Evolutionary conservation across 2,113 vertebrate species (phyloP), one percentile per base, ranked within the genome.

Genomic region (Sinosuthora webbiana): DNA sequence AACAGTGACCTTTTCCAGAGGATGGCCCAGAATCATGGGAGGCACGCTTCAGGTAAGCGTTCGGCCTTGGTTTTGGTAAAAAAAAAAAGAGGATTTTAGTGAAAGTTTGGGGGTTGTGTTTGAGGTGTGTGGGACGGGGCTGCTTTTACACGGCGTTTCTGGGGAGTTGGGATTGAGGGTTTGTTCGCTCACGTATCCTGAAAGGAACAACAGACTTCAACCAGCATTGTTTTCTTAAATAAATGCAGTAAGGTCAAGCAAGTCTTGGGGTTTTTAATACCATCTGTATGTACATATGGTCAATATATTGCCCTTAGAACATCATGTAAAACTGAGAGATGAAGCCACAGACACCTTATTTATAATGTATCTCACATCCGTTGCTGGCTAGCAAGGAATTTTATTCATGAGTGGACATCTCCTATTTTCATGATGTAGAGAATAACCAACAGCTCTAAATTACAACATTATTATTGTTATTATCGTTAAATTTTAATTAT

Each of bases 1-100:
- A 98, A 92, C 95, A 98, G 98, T 11, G 99, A 98, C 91, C 98
- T 98, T 73, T 98, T 99, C 98, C 98, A 99, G 97, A 99, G 99
- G 98, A 93, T 98, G 90, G 91, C 99, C 64, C 99, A 99, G 50
- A 98, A 98, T 89, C 99, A 98, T 13, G 98, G 98, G 65, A 98
- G 99, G 91, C 99, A 98, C 50, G 81, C 98, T 35, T 98, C 98
- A 98, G 99, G 99, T 99, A 97, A 98, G 89, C 63, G 5, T 10
- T 25, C 13, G 47, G 2, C 3, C 0, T n/a, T 13, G 33, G 27
- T 53, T 28, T 50, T 25, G 47, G 24, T 13, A 39, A 39, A 39
- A 39, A 39, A 39, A 1, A 14, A 18, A 70, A 10, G 0, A 2
- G 1, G 0, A 4, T 5, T 44, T 42, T 31, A 11, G 2, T 15